A percentile compares a stretch with the other conserved stretches of the same genome.
Evolutionary conservation across 1,140 invertebrate genomes (phyloP).

Genomic region (Diorhabda elongata): DNA sequence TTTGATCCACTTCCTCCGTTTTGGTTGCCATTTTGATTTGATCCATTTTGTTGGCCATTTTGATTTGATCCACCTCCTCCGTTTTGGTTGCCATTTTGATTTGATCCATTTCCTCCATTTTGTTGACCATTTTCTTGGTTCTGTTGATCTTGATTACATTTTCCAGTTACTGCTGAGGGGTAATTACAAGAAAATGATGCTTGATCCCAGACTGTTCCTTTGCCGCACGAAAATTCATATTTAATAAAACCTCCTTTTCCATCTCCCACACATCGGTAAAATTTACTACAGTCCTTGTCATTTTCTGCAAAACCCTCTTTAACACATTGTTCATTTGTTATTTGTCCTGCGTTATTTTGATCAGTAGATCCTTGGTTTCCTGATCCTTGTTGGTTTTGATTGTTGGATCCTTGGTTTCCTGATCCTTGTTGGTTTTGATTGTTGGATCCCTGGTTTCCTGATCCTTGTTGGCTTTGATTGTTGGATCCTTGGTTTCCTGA

Average conservation of each 20-base stretch:
- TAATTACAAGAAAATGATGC: slow-evolving; percentile 58
- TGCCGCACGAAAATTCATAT: slow-evolving; percentile 60
- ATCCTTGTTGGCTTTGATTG: slow-evolving; percentile 18
- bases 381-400: slow-evolving; percentile 22
- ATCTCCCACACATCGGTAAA: slow-evolving; percentile 63
- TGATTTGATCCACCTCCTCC: background rate
- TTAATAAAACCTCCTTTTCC: slow-evolving; percentile 51
- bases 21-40: background rate
- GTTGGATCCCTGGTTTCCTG: slow-evolving; percentile 16
- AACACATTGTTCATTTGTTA: slow-evolving; percentile 18
- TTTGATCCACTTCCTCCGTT: slow-evolving; percentile 11
- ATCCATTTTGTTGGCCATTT: no score
- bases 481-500: background rate
- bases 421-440: slow-evolving; percentile 31
- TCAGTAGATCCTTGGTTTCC: slow-evolving; percentile 4
- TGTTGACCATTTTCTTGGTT: background rate
- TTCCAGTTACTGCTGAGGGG: slow-evolving; percentile 45
- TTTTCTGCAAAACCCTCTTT: slow-evolving; percentile 50
- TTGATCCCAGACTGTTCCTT: slow-evolving; percentile 62
- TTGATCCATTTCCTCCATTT: background rate
- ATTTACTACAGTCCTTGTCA: slow-evolving; percentile 60
- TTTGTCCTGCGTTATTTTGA: slow-evolving; percentile 21
- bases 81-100: background rate
- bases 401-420: slow-evolving; percentile 15
- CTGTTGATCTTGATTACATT: slow-evolving; percentile 18